Evolutionary conservation across 1,140 invertebrate genomes (phyloP), one percentile per base, ranked within the genome.

Genomic region (Globodera ellingtonae): DNA sequence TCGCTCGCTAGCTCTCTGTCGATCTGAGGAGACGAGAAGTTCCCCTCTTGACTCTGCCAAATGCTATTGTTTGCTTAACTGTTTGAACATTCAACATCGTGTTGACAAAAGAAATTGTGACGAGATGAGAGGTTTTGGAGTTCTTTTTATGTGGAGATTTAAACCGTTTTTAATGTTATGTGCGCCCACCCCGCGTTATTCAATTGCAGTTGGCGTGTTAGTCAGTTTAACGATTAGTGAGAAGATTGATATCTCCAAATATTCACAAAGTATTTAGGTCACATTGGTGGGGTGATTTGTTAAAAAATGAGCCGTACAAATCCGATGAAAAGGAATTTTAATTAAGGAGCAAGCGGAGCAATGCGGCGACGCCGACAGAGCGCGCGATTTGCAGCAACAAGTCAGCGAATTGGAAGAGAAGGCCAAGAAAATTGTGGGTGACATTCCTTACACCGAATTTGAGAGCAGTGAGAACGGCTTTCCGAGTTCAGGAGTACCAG

Each of bases 281-380:
- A 6, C 72, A 24, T 62, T 62, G 47, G n/a, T 4, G 47, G 6
- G 50, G 13, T 35, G 18, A 18, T 62, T 52, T 15, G 52, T 52
- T 52, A 52, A 52, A 52, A 52, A 62, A 15, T 62, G 56, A 0
- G 35, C 35, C 35, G 35, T 62, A 62, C 56, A 62, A 62, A 62
- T 15, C 10, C 10, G 18, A 62, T 52, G 18, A 62, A 62, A 62
- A 18, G 13, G 56, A 52, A 13, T 18, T 67, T 18, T 70, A 10
- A 44, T 83, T 83, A 46, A 83, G 82, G 82, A 82, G 13, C 52
- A 82, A 75, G 84, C 84, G 9, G 83, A 84, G 72, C 84, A 77
- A 48, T 24, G 48, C 4, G 81, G 81, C 44, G 52, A 84, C 62
- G 35, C 71, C 21, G 52, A 47, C 35, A 65, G 62, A 21, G 79